phyloP scores from a whole-genome alignment of 2,888 invertebrate species.

The Ormyrus rosae region DNA sequence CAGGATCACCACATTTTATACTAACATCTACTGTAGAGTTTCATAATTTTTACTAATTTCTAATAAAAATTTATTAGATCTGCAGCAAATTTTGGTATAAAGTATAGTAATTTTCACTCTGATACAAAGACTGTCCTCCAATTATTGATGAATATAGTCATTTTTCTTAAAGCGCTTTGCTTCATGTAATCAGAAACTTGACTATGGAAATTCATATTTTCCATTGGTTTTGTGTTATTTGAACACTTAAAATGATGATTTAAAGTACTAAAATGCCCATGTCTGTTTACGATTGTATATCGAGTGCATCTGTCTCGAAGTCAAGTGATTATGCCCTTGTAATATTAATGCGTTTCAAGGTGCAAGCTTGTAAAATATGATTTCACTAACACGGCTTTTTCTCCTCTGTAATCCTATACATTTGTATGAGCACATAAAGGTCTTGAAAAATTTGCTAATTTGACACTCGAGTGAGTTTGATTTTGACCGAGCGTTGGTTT shows the following conservation, averaged over 20 bases:
- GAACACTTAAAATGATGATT: neutral
- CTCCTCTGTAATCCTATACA: constrained; percentile 39
- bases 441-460: constrained; percentile 48
- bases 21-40: no score
- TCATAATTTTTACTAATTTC: no score
- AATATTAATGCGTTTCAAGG: constrained; percentile 46
- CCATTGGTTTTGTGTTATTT: no score
- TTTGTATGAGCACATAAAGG: constrained; percentile 53
- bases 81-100: no score
- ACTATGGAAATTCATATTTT: no score
- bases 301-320: constrained; percentile 36
- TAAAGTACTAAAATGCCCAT: constrained; percentile 15
- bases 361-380: constrained; percentile 53
- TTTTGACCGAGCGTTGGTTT: constrained; percentile 23
- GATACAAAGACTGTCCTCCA: no score
- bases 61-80: no score
- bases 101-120: no score
- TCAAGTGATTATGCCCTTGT: constrained; percentile 36
- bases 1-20: no score
- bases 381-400: constrained; percentile 53
- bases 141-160: no score
- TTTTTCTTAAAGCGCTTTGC: no score
- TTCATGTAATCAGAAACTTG: no score
- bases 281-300: constrained; percentile 19
- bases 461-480: constrained; percentile 30